These are phyloP conservation scores for Telmatherina bonti DNA, from an alignment of 2,797 vertebrate genomes.

Conservation along the genomic window DNA sequence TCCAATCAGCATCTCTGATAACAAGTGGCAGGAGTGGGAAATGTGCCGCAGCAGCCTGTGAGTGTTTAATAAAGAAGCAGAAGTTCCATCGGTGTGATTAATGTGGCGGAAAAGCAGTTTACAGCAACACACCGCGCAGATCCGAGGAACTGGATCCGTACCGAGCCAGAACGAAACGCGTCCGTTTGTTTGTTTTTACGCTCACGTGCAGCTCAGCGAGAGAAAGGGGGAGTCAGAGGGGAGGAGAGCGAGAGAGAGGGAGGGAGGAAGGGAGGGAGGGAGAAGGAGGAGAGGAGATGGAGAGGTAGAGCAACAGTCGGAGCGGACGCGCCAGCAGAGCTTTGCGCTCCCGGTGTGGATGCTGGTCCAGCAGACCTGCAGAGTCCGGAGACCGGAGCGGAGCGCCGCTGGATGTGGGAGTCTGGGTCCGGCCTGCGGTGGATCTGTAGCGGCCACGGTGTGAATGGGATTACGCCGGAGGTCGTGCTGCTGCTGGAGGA, in stretches of 20 bases:
- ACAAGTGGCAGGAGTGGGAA: no score
- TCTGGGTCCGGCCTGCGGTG: slow-evolving; percentile 34
- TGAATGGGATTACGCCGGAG: slow-evolving; percentile 86
- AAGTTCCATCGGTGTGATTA: no score
- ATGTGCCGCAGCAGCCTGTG: no score
- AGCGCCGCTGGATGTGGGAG: slow-evolving; percentile 35
- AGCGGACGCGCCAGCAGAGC: slow-evolving; percentile 64
- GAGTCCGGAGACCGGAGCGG: not conserved
- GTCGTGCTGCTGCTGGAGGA: slow-evolving; percentile 87
- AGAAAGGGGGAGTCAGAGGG: not conserved
- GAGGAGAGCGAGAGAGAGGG: not conserved
- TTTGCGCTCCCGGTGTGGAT: slow-evolving; percentile 84
- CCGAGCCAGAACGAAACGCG: not conserved
- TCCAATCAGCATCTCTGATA: no score
- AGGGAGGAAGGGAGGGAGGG: not conserved
- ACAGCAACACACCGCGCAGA: no score
- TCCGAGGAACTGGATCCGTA: no score
- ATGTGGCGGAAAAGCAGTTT: no score
- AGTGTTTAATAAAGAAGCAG: no score
- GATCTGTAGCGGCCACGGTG: slow-evolving; percentile 59
- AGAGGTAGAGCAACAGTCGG: slow-evolving; percentile 13
- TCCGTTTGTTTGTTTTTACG: not conserved
- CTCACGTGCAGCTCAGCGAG: not conserved
- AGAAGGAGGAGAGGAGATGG: no score
- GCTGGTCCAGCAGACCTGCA: slow-evolving; percentile 73